Percentiles rank a stretch among this genome's conserved stretches.
Evolutionary conservation across 2,888 invertebrate genomes (phyloP).

Genomic region (Cecidostiba fungosa): DNA sequence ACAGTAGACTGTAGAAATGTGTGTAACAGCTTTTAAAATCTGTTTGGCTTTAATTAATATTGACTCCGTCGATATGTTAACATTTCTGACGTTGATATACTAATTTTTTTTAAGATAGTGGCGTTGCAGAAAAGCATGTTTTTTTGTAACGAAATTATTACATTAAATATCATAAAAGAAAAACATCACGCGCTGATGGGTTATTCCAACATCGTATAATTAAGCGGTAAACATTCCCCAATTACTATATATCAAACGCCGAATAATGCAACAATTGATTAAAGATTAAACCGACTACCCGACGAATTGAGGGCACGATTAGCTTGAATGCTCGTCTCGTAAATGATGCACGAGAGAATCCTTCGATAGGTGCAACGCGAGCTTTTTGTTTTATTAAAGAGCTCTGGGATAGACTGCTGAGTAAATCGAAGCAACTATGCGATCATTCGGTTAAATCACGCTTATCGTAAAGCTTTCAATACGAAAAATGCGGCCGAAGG

Average conservation of each 20-base stretch:
- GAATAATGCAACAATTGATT: not conserved
- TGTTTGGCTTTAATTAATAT: not conserved
- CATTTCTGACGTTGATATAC: not conserved
- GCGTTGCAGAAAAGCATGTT: not conserved
- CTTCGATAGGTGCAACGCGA: not conserved
- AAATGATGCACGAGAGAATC: not conserved
- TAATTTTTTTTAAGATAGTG: not conserved
- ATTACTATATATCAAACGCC: not conserved
- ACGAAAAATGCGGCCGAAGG: not conserved
- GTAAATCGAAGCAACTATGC: not conserved
- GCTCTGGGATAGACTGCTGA: not conserved
- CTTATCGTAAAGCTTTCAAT: conserved; percentile 21
- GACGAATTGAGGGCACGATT: not conserved
- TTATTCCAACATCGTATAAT: not conserved
- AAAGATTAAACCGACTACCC: not conserved
- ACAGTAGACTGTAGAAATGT: not conserved
- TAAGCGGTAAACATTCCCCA: not conserved
- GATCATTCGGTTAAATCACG: not conserved
- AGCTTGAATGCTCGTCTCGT: not conserved
- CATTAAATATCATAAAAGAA: not conserved
- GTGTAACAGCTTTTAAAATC: not conserved
- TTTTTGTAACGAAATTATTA: not conserved
- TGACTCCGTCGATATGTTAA: not conserved
- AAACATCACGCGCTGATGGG: not conserved
- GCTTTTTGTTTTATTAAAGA: conserved; percentile 29